Percentiles rank a stretch among this genome's conserved stretches.
These are phyloP conservation scores for Tetramorium bicarinatum DNA, from an alignment of 2,888 invertebrate genomes.

Conservation along the genomic window DNA sequence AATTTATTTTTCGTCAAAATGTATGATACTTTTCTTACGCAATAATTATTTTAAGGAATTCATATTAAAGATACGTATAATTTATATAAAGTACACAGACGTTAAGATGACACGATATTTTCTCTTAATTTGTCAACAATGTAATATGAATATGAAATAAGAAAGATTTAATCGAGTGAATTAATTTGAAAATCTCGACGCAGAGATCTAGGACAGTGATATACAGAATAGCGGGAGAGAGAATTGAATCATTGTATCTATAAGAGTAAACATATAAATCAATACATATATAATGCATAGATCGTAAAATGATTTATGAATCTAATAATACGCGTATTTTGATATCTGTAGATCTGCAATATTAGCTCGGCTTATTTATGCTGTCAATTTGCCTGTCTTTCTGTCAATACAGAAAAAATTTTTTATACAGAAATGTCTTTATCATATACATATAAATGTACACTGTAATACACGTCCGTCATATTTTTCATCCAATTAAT, in stretches of 20 bases:
- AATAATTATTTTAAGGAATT: constrained; percentile 3
- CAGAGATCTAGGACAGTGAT: neutral
- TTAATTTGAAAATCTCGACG: neutral
- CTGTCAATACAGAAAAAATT: neutral
- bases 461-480: neutral
- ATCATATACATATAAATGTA: neutral
- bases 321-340: neutral
- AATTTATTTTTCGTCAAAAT: neutral
- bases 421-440: neutral
- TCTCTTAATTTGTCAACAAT: neutral
- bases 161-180: neutral
- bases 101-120: neutral
- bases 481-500: neutral
- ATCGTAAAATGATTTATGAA: neutral
- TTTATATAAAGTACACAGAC: neutral
- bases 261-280: neutral
- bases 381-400: neutral
- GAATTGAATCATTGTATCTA: neutral
- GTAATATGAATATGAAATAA: neutral
- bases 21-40: neutral
- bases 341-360: neutral
- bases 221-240: neutral
- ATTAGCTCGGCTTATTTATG: neutral
- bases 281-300: neutral
- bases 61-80: neutral